phyloP scores from a whole-genome alignment of 2,888 invertebrate species.

The Gasteruption jaculator region DNA sequence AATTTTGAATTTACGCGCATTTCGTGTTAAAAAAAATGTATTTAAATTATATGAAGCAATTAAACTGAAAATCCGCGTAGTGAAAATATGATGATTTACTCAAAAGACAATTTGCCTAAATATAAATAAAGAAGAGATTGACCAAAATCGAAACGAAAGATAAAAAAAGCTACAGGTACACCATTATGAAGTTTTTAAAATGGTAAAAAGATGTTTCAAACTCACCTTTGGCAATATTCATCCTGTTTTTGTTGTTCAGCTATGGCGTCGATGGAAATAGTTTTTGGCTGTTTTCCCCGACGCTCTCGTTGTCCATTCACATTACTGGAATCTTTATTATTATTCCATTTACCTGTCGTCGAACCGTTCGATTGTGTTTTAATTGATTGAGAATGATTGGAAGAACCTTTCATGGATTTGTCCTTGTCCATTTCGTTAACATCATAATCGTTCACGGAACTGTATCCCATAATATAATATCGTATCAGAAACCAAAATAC shows the following conservation, averaged over 20 bases:
- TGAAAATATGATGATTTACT: no score
- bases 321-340: conserved; percentile 42
- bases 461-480: conserved; percentile 26
- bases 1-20: no score
- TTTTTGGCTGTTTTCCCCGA: conserved; percentile 48
- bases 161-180: no score
- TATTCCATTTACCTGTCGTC: conserved; percentile 45
- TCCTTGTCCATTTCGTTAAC: conserved; percentile 53
- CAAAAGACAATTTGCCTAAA: no score
- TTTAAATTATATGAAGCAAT: no score
- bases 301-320: conserved; percentile 49
- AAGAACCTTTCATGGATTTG: conserved; percentile 46
- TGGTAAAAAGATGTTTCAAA: conserved; percentile 8
- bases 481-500: no score
- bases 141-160: no score
- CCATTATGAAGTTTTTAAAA: no score
- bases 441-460: conserved; percentile 54
- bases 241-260: conserved; percentile 50
- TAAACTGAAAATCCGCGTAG: no score
- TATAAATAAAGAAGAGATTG: no score
- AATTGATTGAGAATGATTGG: conserved; percentile 37
- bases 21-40: no score
- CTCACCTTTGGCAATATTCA: conserved; percentile 54
- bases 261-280: conserved; percentile 43
- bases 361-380: conserved; percentile 49